phyloP scores from a whole-genome alignment of 2,888 invertebrate genomes.

The Ectemnius continuus region DNA sequence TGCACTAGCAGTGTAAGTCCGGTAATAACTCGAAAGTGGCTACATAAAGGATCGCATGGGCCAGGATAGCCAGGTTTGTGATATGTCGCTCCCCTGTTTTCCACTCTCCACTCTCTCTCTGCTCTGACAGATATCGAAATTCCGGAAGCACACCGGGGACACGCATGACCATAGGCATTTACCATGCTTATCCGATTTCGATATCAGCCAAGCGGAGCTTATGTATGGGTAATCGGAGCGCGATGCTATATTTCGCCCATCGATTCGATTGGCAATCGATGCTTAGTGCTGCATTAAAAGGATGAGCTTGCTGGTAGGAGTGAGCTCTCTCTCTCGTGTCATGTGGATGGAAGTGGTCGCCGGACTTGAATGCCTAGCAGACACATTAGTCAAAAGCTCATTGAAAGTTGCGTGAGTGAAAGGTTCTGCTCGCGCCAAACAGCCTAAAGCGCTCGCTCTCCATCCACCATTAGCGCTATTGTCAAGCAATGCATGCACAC shows the following conservation, averaged over 20 bases:
- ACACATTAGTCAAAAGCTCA: constrained; percentile 61
- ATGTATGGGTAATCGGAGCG: too few relatives aligned
- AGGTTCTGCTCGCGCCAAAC: constrained; percentile 31
- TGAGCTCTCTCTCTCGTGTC: constrained; percentile 9
- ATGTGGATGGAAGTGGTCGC: constrained; percentile 19
- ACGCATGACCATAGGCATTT: constrained; percentile 12
- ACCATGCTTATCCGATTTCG: constrained; percentile 40
- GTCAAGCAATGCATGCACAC: not conserved
- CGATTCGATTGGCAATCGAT: constrained; percentile 51
- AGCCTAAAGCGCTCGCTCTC: too few relatives aligned
- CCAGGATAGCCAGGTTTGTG: not conserved
- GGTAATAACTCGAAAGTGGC: constrained; percentile 24
- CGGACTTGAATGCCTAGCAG: constrained; percentile 49
- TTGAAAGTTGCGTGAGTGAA: constrained; percentile 39
- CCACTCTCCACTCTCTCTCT: not conserved
- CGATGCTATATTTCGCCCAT: constrained; percentile 25
- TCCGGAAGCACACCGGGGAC: constrained; percentile 19
- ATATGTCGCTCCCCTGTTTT: too few relatives aligned
- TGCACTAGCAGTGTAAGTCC: constrained; percentile 18
- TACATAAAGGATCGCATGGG: constrained; percentile 33
- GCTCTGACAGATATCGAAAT: constrained; percentile 27
- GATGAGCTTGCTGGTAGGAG: constrained; percentile 62
- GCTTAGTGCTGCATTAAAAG: constrained; percentile 61
- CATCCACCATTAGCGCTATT: not conserved
- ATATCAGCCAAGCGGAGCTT: too few relatives aligned